Evolutionary conservation across 2,113 vertebrate species (phyloP), one percentile per base, ranked within the genome.

Genomic region (Cryptomyrus ogoouensis): DNA sequence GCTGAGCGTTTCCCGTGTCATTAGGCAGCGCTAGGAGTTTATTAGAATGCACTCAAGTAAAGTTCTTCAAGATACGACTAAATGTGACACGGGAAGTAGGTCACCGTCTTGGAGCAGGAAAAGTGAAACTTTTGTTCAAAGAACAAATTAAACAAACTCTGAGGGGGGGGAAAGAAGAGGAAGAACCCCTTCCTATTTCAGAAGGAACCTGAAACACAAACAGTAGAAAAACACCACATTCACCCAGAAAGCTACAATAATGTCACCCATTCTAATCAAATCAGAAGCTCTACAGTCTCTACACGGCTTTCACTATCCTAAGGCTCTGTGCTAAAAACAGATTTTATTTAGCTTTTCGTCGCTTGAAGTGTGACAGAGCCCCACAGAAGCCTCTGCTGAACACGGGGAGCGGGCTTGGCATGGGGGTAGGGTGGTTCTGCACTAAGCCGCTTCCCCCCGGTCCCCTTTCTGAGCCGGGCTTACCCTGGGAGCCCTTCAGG

Each of bases 401-500:
- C 39, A 53, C 2, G 50, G 47, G 31, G 88, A 56, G 9, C 12
- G 3, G 19, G 35, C 12, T 5, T 91, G 93, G 91, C 93, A 93
- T 85, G 87, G 93, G 94, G 93, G 77, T 70, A 70, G 83, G 42
- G 7, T 93, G 50, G 92, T 91, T 92, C 66, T 90, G 95, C 92
- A 95, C 94, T 95, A 93, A 92, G 91, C 93, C 89, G 92, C 92
- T 93, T 95, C 94, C 93, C 93, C 93, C 93, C 94, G 86, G 92
- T 91, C 77, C 94, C 91, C 91, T 93, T 92, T 93, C 93, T 94
- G 94, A 95, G 94, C 96, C 95, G 94, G 92, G 94, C 90, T 91
- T 95, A 95, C 97, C 96, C 94, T 91, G 96, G 95, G 95, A 97
- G 95, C 94, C 97, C 94, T 95, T 93, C 91, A 94, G 94, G 95